Conservation (phyloP, 2,113 vertebrate genomes). For the Tragelaphus scriptus region DNA sequence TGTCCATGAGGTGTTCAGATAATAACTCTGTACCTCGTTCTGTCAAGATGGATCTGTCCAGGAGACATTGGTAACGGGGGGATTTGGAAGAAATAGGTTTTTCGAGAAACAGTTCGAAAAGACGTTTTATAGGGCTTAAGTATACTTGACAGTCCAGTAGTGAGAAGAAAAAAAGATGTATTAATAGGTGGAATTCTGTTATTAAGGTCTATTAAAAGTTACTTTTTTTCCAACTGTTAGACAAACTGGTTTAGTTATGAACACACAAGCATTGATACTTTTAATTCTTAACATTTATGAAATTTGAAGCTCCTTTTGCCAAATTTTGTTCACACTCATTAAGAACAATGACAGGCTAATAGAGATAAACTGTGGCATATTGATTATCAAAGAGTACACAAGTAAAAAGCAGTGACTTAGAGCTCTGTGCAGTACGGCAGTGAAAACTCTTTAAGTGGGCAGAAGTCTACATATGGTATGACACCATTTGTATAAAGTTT, state of each 20-base stretch:
- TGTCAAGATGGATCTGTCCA: neutral
- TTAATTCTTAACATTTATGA: neutral
- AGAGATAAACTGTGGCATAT: neutral
- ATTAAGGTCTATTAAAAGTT: neutral
- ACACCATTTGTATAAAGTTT: neutral
- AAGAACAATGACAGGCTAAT: neutral
- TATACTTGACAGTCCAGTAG: neutral
- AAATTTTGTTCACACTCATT: neutral
- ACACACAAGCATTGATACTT: neutral
- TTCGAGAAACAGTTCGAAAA: neutral
- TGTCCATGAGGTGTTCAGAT: neutral
- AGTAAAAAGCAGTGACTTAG: neutral
- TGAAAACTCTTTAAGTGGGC: neutral
- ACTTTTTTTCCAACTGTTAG: neutral
- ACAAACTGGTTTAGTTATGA: neutral
- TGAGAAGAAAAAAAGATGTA: neutral
- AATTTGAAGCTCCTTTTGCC: constrained; percentile 24
- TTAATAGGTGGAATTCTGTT: constrained; percentile 10
- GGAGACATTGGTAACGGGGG: neutral
- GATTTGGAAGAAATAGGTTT: neutral
- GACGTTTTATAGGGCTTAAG: neutral
- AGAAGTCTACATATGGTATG: neutral
- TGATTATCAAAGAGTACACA: neutral
- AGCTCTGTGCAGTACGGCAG: neutral
- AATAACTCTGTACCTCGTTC: neutral